Base-by-base conservation (phyloP, 2,888 invertebrate genomes). In the Mechanitis mazaeus region DNA sequence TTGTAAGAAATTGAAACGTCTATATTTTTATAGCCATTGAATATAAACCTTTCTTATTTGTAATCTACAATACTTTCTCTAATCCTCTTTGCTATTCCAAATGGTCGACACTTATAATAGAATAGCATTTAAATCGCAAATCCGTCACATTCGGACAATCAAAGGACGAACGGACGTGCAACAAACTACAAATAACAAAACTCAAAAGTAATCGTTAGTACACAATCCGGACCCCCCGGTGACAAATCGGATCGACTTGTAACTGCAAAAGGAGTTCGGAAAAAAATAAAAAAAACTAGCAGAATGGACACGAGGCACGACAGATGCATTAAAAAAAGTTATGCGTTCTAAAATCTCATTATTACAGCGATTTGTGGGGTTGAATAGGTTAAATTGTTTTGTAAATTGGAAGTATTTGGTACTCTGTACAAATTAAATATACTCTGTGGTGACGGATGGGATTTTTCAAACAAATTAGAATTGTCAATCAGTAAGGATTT, bases 91-190 rank as follows among this genome's bases (percentile, higher is more conserved):
- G 71, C 72, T 70, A 71, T 70, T 76, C 76, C 77, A 76, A 80
- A 82, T 78, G 77, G 76, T 75, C 72, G 75, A 78, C 53, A 64
- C 64, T 68, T 64, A 64, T 46, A 57, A 61, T 58, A 71, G 74
- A 82, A 81, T 74, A 74, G 74, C 73, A 72, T 76, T 76, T 73
- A 78, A 79, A 78, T 80, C 81, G 79, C 83, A 84, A 83, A 85
- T 84, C 84, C 82, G 79, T 83, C 82, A 81, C 83, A 84, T 83
- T 85, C 80, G 81, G 84, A 85, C 87, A 86, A 85, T 85, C 84
- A 82, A 83, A 83, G 50, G 50, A 28, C 50, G 50, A 9, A 42
- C 42, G 76, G 71, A 70, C 79, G 80, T 78, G 77, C 78, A 75
- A 76, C 74, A 76, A 77, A 71, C 75, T 76, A 81, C 80, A 79